Base-by-base conservation (phyloP, 2,797 vertebrate species). In the Syngnathus rostellatus region DNA sequence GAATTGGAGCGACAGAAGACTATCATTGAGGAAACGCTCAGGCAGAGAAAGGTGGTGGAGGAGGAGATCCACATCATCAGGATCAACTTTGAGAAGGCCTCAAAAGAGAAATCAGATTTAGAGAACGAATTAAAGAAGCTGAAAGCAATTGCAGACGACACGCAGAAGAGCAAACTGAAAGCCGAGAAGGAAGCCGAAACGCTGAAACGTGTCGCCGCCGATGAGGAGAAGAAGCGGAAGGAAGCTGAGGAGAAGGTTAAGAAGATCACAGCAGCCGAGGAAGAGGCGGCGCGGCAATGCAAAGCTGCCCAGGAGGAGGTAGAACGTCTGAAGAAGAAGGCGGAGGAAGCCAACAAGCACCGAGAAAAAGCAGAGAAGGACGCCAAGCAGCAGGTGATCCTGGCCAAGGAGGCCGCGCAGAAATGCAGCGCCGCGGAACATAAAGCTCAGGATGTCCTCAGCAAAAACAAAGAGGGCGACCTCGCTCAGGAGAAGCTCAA, bases 201-300 rank as follows among this genome's bases (percentile, higher is more conserved):
- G 72, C 90, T 98, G 76, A 91, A 94, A 58, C 92, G 89, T 0
- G 79, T 95, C 25, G 95, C 93, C 0, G 84, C 93, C 0, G 92
- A 95, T 63, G 95, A 98, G 73, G 94, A 96, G 70, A 90, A 82
- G 71, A 93, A 93, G 73, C 91, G 95, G 66, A 92, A 92, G 0
- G 94, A 96, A 67, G 96, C 97, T 0, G 96, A 99, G 76, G 94
- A 94, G 38, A 95, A 94, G 3, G 93, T 98, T 40, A 94, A 93
- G 75, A 87, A 85, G 81, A 96, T 95, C 51, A 78, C 94, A 0
- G 93, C 86, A 0, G 95, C 96, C 0, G 96, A 98, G 78, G 90
- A 96, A 68, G 95, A 98, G 66, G 97, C 95, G 0, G 95, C 88
- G 0, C 85, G 92, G 21, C 96, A 99, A 65, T 90, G 93, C 71